These are phyloP conservation scores for Pandion haliaetus DNA, from an alignment of 2,113 vertebrate species.

Conservation along the genomic window DNA sequence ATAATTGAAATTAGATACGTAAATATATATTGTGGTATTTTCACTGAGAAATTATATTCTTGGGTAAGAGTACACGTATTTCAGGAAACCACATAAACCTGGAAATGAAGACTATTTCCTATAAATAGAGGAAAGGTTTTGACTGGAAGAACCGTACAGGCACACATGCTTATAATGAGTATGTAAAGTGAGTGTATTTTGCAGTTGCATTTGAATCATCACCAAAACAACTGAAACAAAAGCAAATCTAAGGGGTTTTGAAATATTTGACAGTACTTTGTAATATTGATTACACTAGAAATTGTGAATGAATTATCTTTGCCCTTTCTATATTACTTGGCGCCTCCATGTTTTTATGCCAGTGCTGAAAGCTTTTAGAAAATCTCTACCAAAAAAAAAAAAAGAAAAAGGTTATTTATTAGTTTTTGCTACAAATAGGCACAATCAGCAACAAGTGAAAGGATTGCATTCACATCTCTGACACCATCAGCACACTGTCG, in stretches of 20 bases:
- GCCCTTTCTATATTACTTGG: fast-evolving
- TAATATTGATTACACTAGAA: background rate
- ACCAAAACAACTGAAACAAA: background rate
- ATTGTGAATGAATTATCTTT: background rate
- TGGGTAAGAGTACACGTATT: background rate
- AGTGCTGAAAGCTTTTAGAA: background rate
- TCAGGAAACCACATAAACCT: background rate
- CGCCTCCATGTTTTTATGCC: background rate
- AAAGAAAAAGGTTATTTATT: background rate
- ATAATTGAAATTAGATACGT: background rate
- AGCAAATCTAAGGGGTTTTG: background rate
- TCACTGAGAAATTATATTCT: background rate
- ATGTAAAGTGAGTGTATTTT: background rate
- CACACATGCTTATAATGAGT: background rate
- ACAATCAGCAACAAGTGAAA: background rate
- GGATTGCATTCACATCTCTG: background rate
- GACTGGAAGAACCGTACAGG: background rate
- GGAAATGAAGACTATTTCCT: background rate
- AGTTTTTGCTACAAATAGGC: background rate
- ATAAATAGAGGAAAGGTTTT: background rate
- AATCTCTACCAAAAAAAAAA: background rate
- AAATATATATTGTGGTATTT: background rate
- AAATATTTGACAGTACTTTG: background rate
- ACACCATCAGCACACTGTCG: background rate
- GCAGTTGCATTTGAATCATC: background rate